Evolutionary conservation across 30 jellyfish, hydroid and myxozoan genomes (phyloP), one percentile per base, ranked within the genome.

Genomic region (Haliclystus octoradiatus): DNA sequence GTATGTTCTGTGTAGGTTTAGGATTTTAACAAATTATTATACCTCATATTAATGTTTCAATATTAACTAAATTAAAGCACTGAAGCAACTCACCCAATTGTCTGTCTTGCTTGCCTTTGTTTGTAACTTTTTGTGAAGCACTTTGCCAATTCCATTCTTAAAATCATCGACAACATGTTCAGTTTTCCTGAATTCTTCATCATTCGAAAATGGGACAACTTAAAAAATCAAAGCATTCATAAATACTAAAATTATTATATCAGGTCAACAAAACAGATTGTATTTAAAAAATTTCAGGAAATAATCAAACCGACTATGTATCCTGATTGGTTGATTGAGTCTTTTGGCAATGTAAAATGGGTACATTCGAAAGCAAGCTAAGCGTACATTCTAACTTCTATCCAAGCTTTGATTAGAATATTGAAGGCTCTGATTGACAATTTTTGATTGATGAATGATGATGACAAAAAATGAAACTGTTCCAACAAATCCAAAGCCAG

Each of bases 141-240:
- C 65, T 57, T 77, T 85, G 49, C 96, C 96, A 67, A 75, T 69
- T n/a, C 96, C 96, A 34, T 77, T 78, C 65, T 85, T 63, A 51
- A 85, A 85, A 15, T 69, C 34, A 47, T 73, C 79, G 57, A 85
- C 96, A 25, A 77, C 72, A 51, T 68, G 69, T 67, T 79, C 83
- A 25, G 96, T 85, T 1, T 68, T 24, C 24, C 73, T 22, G 52
- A 52, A 79, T 68, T 85, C 96, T 7, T 78, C 91, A 15, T 68
- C 74, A 69, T 30, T 85, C 49, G 79, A 75, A 49, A 78, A 74
- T 49, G 96, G 96, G 49, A 68, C 71, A 69, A 85, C 96, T 85
- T 28, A 14, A 79, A 68, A 52, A 63, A 26, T 35, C 19, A 70
- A n/a, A 72, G 49, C 27, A 50, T n/a, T n/a, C n/a, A n/a, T n/a